phyloP scores from a whole-genome alignment of 2,113 vertebrate species.

The cat (Felis catus) region DNA sequence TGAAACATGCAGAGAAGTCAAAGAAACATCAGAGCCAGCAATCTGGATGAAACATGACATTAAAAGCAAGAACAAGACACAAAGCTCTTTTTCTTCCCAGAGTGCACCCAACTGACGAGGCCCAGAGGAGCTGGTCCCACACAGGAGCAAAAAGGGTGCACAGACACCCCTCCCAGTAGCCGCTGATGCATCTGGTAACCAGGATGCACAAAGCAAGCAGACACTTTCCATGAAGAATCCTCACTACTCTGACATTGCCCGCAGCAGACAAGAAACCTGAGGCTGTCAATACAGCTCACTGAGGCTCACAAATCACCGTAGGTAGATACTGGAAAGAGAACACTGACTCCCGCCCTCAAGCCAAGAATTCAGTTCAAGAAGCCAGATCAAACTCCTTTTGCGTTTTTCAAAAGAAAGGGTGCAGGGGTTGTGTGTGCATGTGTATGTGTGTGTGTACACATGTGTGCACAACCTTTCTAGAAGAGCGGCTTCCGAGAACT shows the following conservation, averaged over 20 bases:
- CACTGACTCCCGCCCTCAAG: too few species aligned
- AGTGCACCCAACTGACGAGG: neutral
- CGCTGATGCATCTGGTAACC: neutral
- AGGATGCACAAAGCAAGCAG: neutral
- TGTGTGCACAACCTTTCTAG: neutral
- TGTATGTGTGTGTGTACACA: too few species aligned
- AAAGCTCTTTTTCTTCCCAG: slow-evolving; percentile 27
- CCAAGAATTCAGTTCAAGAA: neutral
- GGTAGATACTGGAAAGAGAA: neutral
- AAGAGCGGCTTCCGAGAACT: neutral
- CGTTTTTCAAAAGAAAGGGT: neutral
- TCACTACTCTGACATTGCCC: neutral
- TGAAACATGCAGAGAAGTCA: neutral
- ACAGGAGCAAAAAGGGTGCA: neutral
- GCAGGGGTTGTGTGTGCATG: too few species aligned
- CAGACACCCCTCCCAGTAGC: neutral
- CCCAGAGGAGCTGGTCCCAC: neutral
- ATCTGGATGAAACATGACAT: neutral
- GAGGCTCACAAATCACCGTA: neutral
- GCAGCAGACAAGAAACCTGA: neutral
- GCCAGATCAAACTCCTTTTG: neutral
- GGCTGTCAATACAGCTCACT: neutral
- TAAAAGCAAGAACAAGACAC: slow-evolving; percentile 39
- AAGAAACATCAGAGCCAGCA: slow-evolving; percentile 9
- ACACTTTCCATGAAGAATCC: neutral